Conservation (phyloP, 92 coral and sea anemone species). For the Bergia puertoricense region DNA sequence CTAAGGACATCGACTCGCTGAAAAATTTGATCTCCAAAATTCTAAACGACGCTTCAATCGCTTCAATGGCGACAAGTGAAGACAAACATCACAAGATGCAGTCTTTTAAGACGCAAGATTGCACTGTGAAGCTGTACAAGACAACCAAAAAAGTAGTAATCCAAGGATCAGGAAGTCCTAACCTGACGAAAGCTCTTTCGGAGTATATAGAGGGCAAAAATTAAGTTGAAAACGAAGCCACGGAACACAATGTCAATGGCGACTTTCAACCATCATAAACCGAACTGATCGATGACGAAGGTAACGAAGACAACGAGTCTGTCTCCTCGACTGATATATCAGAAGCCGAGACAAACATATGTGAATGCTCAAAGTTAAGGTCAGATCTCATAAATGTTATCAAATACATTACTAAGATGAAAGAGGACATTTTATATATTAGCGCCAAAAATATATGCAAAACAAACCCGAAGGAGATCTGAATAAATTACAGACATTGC, state of each 20-base stretch:
- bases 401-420: not conserved
- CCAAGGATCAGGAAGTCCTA: constrained; percentile 20
- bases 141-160: constrained; percentile 5
- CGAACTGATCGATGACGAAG: not conserved
- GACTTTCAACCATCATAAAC: not conserved
- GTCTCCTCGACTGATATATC: not conserved
- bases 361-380: constrained; percentile 13
- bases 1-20: constrained; percentile 30
- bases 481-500: constrained; percentile 1
- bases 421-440: constrained; percentile 4
- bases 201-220: constrained; percentile 5
- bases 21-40: constrained; percentile 9
- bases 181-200: constrained; percentile 1
- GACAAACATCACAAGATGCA: constrained; percentile 35
- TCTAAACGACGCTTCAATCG: constrained; percentile 11
- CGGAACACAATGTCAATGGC: constrained; percentile 23
- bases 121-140: constrained; percentile 25
- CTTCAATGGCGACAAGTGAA: not conserved
- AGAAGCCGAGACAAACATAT: not conserved
- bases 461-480: not conserved
- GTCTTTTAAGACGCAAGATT: constrained; percentile 24
- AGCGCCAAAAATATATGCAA: constrained; percentile 7
- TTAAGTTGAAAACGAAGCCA: constrained; percentile 7
- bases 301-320: not conserved
- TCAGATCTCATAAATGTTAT: constrained; percentile 9